These are phyloP conservation scores for Polyploca ridens DNA, from an alignment of 2,888 invertebrate genomes.

Conservation along the genomic window DNA sequence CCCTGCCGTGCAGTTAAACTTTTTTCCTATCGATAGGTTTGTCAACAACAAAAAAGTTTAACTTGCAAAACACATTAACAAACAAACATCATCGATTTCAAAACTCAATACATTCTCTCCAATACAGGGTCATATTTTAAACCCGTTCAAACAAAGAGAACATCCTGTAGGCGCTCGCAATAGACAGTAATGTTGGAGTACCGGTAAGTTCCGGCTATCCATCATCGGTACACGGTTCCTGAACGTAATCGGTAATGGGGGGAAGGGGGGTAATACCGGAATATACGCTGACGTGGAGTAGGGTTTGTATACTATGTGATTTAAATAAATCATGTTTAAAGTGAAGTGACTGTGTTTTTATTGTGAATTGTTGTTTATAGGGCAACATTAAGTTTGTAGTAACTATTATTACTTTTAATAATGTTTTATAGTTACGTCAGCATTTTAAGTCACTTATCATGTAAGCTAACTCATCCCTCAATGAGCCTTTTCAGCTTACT, in stretches of 20 bases:
- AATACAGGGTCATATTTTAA: conserved; percentile 10
- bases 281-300: conserved; percentile 38
- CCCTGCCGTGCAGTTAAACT: no score
- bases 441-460: no score
- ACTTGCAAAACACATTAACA: neutral
- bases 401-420: no score
- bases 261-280: conserved; percentile 31
- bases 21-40: no score
- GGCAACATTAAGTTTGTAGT: no score
- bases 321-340: conserved; percentile 13
- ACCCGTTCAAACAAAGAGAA: conserved; percentile 12
- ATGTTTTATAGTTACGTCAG: no score
- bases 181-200: conserved; percentile 32
- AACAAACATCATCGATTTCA: conserved; percentile 25
- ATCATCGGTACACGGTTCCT: conserved; percentile 66
- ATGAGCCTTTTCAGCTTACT: no score
- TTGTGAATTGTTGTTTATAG: neutral
- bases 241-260: conserved; percentile 58
- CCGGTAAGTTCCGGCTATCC: conserved; percentile 62
- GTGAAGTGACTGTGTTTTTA: neutral
- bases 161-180: conserved; percentile 8
- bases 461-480: no score
- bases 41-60: no score
- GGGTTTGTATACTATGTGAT: conserved; percentile 27
- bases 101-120: conserved; percentile 30